A percentile compares a stretch with the other conserved stretches of the same genome.
These are phyloP conservation scores for Calyptommatus sinebrachiatus DNA, from an alignment of 2,113 vertebrate genomes.

Conservation along the genomic window DNA sequence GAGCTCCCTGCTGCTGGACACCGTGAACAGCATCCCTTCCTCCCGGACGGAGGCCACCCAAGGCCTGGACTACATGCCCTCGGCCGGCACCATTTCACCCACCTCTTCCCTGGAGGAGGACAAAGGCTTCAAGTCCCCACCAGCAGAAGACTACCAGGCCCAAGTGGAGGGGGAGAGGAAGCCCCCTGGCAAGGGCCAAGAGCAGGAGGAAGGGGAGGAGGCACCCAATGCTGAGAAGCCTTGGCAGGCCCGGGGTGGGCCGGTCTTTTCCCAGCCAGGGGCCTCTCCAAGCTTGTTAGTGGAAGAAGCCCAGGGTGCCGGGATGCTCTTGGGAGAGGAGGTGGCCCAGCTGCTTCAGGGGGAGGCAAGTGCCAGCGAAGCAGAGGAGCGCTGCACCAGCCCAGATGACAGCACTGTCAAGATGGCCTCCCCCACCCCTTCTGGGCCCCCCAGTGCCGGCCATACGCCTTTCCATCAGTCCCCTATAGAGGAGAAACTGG, in stretches of 20 bases:
- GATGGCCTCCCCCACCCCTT: constrained; percentile 90
- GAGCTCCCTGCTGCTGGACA: constrained; percentile 87
- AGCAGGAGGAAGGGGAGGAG: constrained; percentile 82
- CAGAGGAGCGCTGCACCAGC: constrained; percentile 87
- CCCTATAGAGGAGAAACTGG: constrained; percentile 86
- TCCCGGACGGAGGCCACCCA: constrained; percentile 86
- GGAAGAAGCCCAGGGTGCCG: constrained; percentile 32
- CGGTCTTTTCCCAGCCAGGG: constrained; percentile 65
- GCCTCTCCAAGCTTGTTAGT: constrained; percentile 23
- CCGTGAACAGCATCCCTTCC: constrained; percentile 84
- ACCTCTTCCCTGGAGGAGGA: constrained; percentile 97
- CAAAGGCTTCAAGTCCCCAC: constrained; percentile 95
- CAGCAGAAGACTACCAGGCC: constrained; percentile 86
- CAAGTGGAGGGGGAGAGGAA: constrained; percentile 76
- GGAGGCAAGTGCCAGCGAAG: constrained; percentile 73
- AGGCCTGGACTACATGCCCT: constrained; percentile 92
- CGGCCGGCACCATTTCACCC: constrained; percentile 94
- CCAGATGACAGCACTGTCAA: constrained; percentile 94
- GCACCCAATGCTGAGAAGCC: constrained; percentile 78
- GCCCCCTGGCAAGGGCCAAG: constrained; percentile 69
- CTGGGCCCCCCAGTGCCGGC: constrained; percentile 89
- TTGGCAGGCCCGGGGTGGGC: constrained; percentile 75
- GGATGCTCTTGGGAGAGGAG: constrained; percentile 26
- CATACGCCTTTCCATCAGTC: constrained; percentile 92
- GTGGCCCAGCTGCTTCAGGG: constrained; percentile 50